Evolutionary conservation across 2,797 vertebrate genomes (phyloP).

Genomic region (Psittacula derbiana): DNA sequence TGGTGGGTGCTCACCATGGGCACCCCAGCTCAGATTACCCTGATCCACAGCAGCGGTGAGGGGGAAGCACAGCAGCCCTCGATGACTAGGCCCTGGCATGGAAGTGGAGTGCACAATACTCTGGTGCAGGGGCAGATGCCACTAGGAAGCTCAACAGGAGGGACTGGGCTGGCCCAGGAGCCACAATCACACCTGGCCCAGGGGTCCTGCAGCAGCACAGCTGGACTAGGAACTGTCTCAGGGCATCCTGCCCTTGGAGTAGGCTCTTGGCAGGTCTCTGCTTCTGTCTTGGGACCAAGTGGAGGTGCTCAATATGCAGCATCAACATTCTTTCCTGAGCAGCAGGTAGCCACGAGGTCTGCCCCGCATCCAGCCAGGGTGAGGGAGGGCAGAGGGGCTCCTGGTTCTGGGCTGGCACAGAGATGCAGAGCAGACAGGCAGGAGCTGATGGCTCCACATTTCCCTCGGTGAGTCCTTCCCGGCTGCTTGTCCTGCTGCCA

Average conservation of each 20-base stretch:
- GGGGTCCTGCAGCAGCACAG: background rate
- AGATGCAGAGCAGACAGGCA: slow-evolving; percentile 42
- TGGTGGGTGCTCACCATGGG: background rate
- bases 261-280: background rate
- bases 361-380: background rate
- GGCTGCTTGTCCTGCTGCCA: background rate
- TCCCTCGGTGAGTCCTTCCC: slow-evolving; percentile 8
- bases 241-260: background rate
- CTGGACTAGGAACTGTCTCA: background rate
- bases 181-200: fast-evolving
- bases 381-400: background rate
- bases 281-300: background rate
- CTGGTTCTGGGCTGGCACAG: background rate
- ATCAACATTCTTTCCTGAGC: background rate
- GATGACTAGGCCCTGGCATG: background rate
- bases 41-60: background rate
- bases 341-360: background rate
- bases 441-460: background rate
- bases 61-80: background rate
- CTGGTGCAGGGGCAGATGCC: background rate
- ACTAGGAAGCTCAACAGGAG: background rate
- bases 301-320: background rate
- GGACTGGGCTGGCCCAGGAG: background rate
- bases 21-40: background rate
- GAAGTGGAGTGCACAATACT: fast-evolving